Evolutionary conservation across 1,140 invertebrate genomes (phyloP), one percentile per base, ranked within the genome.

Genomic region (Drosophila leontia): DNA sequence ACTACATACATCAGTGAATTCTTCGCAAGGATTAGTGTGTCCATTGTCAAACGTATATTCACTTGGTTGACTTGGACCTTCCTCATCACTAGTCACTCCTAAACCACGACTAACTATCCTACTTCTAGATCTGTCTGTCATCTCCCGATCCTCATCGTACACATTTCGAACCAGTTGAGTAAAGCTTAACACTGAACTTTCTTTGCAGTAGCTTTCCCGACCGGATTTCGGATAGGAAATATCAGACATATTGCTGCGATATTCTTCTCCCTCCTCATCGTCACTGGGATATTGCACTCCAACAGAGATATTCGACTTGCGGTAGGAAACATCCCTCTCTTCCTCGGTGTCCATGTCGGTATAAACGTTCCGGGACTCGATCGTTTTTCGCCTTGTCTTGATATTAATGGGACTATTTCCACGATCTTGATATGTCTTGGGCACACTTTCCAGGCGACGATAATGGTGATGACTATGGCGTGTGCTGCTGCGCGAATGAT

Each of bases 351-450:
- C 23, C 41, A 15, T 26, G 39, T 35, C 45, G 15, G 9, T 11
- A 11, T 15, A 8, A 29, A 11, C 29, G 37, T 23, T 47, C 11
- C 29, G 39, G 7, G 11, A 23, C 19, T 61, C 42, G 19, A 13
- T 15, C 42, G 29, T 32, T 17, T 9, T 37, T 11, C 41, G 45
- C 53, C 47, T 41, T 8, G 39, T 68, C 37, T 62, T 71, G 7
- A 83, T 50, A 15, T 68, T 62, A 42, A 87, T 87, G 39, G 83
- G 83, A 55, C 84, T 88, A 55, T 75, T 80, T 26, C 57, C 83
- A 35, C 85, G 76, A 78, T 87, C 80, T 53, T 74, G 76, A 78
- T 71, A 87, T 13, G 35, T 75, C 51, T 71, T 87, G 3, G 42
- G n/a, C n/a, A 34, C 63, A 32, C 47, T 44, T 13, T 13, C 32